Conservation (phyloP, 2,797 vertebrate species). For the Pseudocheirus occidentalis region DNA sequence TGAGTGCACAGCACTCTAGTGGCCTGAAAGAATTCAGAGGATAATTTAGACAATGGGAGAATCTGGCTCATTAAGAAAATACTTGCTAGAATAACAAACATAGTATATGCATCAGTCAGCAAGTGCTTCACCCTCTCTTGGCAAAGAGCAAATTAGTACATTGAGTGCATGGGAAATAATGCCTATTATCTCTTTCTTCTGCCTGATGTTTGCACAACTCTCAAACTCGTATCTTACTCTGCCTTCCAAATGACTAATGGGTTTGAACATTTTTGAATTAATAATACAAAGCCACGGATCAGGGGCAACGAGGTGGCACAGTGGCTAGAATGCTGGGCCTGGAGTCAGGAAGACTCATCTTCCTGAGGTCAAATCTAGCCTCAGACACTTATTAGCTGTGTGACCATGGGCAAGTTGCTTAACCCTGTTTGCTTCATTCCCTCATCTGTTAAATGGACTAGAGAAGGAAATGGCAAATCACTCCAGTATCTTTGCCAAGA, state of each 20-base stretch:
- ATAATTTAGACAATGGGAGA: slow-evolving; percentile 51
- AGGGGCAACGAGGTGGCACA: background rate
- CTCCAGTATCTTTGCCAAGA: background rate
- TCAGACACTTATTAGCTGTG: background rate
- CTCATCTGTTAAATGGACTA: background rate
- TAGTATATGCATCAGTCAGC: slow-evolving; percentile 9
- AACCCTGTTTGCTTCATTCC: background rate
- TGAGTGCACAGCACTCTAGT: slow-evolving; percentile 39
- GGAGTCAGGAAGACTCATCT: background rate
- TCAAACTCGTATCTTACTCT: background rate
- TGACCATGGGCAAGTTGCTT: background rate
- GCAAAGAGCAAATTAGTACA: background rate
- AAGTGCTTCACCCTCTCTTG: slow-evolving; percentile 10
- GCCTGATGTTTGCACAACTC: background rate
- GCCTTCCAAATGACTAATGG: slow-evolving; percentile 28
- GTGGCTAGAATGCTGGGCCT: background rate
- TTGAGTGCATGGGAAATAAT: background rate
- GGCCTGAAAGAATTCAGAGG: slow-evolving; percentile 43
- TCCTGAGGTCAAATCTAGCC: background rate
- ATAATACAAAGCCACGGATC: slow-evolving; percentile 24
- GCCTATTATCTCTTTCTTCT: slow-evolving; percentile 6
- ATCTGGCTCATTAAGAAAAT: slow-evolving; percentile 54
- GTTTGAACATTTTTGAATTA: slow-evolving; percentile 48
- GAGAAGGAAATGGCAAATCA: background rate
- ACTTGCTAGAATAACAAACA: slow-evolving; percentile 61